These are phyloP conservation scores for Diplazon laetatorius DNA, from an alignment of 2,888 invertebrate species.

Conservation along the genomic window DNA sequence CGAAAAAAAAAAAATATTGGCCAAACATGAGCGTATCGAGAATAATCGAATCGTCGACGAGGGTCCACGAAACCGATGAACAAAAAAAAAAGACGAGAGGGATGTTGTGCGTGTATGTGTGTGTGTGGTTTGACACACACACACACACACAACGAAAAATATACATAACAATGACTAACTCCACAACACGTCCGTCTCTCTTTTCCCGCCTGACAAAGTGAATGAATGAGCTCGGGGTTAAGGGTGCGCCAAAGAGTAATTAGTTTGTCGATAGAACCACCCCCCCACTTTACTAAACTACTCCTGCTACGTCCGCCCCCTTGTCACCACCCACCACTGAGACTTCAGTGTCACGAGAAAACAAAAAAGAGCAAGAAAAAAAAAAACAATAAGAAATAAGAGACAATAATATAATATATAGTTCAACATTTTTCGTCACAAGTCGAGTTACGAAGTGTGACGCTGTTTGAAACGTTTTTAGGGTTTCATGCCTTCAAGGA, in stretches of 20 bases:
- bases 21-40: background rate
- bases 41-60: background rate
- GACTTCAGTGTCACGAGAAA: conserved; percentile 31
- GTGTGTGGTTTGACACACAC: conserved; percentile 60
- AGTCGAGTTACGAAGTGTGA: too few relatives aligned
- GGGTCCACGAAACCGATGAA: background rate
- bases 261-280: conserved; percentile 78
- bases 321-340: conserved; percentile 15
- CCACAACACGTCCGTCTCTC: conserved; percentile 27
- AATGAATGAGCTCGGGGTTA: conserved; percentile 68
- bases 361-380: too few relatives aligned
- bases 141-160: conserved; percentile 7
- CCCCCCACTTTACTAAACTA: conserved; percentile 63
- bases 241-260: conserved; percentile 76
- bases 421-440: too few relatives aligned
- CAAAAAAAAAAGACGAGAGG: background rate
- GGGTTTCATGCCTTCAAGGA: too few relatives aligned
- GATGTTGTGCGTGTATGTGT: background rate
- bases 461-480: too few relatives aligned
- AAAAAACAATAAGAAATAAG: background rate
- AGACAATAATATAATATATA: too few relatives aligned
- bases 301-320: too few relatives aligned
- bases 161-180: conserved; percentile 24
- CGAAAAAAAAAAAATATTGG: background rate
- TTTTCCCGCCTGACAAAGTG: conserved; percentile 62